phyloP scores from a whole-genome alignment of 2,888 invertebrate species.

The Cephus rjabovi region DNA sequence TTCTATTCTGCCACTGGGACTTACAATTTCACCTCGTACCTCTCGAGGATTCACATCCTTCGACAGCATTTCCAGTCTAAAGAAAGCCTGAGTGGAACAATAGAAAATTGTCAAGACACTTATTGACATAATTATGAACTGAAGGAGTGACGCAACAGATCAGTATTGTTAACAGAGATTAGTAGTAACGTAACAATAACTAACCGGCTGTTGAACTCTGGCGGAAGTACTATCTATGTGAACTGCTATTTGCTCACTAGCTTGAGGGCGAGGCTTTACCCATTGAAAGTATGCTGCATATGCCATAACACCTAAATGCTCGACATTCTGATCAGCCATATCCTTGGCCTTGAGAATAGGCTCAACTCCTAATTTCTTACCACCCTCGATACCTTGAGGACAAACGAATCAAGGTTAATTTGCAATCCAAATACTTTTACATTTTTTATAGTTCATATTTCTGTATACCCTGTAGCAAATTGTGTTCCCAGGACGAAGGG shows the following conservation, averaged over 20 bases:
- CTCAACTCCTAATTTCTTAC: constrained; percentile 80
- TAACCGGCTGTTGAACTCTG: constrained; percentile 86
- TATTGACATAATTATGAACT: background rate
- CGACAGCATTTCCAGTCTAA: constrained; percentile 80
- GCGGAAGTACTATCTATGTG: constrained; percentile 87
- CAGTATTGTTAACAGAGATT: background rate
- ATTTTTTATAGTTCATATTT: background rate
- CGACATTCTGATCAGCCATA: constrained; percentile 94
- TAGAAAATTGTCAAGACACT: background rate
- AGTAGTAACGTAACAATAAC: constrained; percentile 42
- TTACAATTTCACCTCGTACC: constrained; percentile 81
- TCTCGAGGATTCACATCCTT: constrained; percentile 79
- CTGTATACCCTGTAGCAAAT: constrained; percentile 77
- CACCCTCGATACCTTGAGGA: constrained; percentile 71
- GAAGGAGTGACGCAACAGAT: background rate
- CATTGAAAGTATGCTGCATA: constrained; percentile 94
- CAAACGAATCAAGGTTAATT: constrained; percentile 11
- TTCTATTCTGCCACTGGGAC: constrained; percentile 78
- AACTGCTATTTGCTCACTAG: constrained; percentile 85
- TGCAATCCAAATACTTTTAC: background rate
- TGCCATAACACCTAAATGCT: constrained; percentile 98
- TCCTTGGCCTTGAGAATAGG: constrained; percentile 93
- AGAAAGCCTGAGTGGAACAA: constrained; percentile 75
- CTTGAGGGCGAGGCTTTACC: constrained; percentile 85
- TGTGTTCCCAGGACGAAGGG: constrained; percentile 83